A percentile compares a stretch with the other conserved stretches of the same genome.
Evolutionary conservation across 2,888 invertebrate genomes (phyloP).

Genomic region (Hermaeophaga mercurialis): DNA sequence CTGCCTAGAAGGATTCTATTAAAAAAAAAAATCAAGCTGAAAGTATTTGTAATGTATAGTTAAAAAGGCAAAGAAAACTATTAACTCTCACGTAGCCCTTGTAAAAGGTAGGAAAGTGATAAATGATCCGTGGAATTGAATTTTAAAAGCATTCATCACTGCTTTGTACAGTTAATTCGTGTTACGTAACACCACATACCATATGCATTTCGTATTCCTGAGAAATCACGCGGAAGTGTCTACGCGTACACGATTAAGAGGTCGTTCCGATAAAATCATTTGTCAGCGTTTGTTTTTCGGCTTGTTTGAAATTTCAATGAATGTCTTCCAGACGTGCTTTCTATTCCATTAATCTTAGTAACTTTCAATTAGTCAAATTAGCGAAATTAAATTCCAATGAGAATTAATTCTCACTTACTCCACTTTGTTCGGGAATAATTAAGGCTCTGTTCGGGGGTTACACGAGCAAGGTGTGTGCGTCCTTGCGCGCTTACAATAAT

Average conservation of each 20-base stretch:
- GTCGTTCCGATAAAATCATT: constrained; percentile 18
- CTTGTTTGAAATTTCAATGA: constrained; percentile 22
- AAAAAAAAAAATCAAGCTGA: no score
- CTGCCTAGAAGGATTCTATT: no score
- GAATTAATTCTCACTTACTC: constrained; percentile 30
- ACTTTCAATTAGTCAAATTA: constrained; percentile 32
- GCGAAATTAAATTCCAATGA: constrained; percentile 34
- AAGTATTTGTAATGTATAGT: no score
- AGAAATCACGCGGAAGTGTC: constrained; percentile 10
- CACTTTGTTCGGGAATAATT: constrained; percentile 30
- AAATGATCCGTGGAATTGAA: neutral
- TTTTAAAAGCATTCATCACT: neutral
- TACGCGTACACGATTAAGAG: constrained; percentile 11
- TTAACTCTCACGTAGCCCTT: no score
- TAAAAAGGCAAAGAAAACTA: no score
- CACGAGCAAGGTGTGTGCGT: constrained; percentile 18
- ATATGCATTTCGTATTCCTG: neutral
- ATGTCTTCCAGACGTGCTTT: constrained; percentile 10
- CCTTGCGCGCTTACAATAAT: constrained; percentile 14
- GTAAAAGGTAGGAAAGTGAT: no score
- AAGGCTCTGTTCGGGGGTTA: constrained; percentile 19
- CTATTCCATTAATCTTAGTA: constrained; percentile 32
- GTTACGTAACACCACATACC: neutral
- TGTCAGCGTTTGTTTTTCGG: constrained; percentile 14
- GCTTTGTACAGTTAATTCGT: constrained; percentile 8